Base-by-base conservation (phyloP, 1,140 invertebrate species). In the Sitophilus oryzae region DNA sequence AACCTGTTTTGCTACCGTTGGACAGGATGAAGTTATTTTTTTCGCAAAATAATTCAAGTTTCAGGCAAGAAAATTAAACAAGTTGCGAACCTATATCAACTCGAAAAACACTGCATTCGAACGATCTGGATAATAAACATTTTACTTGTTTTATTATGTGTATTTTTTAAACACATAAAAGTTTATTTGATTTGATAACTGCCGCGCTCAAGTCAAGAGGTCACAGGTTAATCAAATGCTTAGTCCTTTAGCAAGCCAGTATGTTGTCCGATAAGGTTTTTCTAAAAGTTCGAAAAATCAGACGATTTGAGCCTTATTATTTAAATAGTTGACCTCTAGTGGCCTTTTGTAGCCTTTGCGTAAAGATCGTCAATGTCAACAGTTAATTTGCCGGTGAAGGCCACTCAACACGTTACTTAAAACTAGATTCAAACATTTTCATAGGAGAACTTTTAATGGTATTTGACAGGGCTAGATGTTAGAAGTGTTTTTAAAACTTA, bases 361-460 rank as follows among this genome's bases (percentile, higher is more conserved):
- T 65, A 68, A 59, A 66, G 65, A 66, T 64, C 65, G 64, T 70
- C 68, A 70, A 70, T 70, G 66, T 70, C 68, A 70, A 70, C 66
- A 68, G 62, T 66, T 61, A 67, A 67, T 50, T 67, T 59, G 62
- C 64, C 66, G 65, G 66, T 67, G 68, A 70, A 70, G 68, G 68
- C 68, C 68, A 68, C 58, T 61, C 61, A 58, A 58, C 64, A 68
- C 64, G 64, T 64, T 68, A 70, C 56, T 61, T 47, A 59, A 63
- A 63, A 56, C 55, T 52, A 46, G 43, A 36, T 15, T 30, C 16
- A 46, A 37, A 50, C 48, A 41, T 50, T 50, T 50, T 16, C 21
- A 6, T 50, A 50, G 48, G 48, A 23, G 36, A 47, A 47, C 21
- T 47, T 34, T 47, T 15, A 11, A 1, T 9, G 19, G 34, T 11